Conservation (phyloP, 2,797 vertebrate species). For the Pantherophis alleghaniensis region DNA sequence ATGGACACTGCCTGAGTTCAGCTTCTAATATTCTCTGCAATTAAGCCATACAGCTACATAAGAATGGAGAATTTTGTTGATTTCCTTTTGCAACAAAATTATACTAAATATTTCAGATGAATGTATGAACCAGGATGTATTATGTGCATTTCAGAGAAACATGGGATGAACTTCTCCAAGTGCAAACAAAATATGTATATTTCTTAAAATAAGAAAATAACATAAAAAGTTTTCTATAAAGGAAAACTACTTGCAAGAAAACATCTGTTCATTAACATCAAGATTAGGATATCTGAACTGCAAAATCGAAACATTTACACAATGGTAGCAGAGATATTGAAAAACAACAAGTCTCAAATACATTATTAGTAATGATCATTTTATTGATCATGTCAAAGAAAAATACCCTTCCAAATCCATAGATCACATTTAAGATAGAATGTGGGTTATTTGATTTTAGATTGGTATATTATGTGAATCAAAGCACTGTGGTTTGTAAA, state of each 20-base stretch:
- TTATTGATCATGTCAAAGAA: neutral
- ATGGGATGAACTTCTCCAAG: neutral
- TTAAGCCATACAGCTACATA: neutral
- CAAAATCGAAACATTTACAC: neutral
- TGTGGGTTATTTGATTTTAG: neutral
- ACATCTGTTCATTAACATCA: neutral
- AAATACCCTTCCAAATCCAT: neutral
- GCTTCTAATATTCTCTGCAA: neutral
- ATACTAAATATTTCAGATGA: neutral
- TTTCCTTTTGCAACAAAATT: neutral
- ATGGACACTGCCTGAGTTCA: neutral
- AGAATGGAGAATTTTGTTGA: neutral
- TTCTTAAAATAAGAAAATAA: neutral
- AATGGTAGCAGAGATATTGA: neutral
- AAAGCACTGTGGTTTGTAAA: neutral
- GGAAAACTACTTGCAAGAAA: neutral
- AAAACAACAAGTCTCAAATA: neutral
- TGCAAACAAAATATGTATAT: neutral
- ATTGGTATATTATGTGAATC: neutral
- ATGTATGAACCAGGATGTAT: neutral
- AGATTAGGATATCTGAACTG: neutral
- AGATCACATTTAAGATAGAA: neutral
- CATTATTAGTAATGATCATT: neutral
- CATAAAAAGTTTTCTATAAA: neutral
- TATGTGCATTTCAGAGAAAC: neutral